Conservation (phyloP, 2,888 invertebrate species). For the Tuta absoluta region DNA sequence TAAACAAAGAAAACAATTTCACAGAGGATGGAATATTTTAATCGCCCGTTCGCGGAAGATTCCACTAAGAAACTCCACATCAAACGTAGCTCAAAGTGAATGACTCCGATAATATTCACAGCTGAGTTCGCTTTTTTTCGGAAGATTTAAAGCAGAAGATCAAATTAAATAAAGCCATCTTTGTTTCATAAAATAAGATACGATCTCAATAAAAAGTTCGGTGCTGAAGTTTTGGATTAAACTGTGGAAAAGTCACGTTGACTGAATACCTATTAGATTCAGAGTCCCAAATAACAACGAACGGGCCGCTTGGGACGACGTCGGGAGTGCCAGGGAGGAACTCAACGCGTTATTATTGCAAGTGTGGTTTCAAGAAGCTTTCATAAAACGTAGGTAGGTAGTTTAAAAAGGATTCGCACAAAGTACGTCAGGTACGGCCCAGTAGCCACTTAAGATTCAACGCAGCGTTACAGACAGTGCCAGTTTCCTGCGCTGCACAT, state of each 20-base stretch:
- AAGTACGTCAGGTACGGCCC: conserved; percentile 9
- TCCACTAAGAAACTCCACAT: background rate
- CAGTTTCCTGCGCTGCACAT: conserved; percentile 7
- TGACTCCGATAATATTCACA: background rate
- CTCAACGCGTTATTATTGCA: background rate
- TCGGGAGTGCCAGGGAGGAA: background rate
- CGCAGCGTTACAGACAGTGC: background rate
- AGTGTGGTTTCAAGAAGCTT: conserved; percentile 8
- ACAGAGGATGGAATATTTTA: conserved; percentile 13
- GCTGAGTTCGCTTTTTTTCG: background rate
- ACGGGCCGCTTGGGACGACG: conserved; percentile 7
- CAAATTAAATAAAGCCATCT: background rate
- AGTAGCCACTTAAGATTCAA: conserved; percentile 10
- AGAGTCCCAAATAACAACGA: conserved; percentile 7
- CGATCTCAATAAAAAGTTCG: conserved; percentile 6
- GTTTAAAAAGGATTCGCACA: conserved; percentile 10
- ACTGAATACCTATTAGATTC: conserved; percentile 12
- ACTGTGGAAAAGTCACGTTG: conserved; percentile 16
- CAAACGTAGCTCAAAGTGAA: background rate
- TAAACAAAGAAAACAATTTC: conserved; percentile 17
- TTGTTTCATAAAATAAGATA: conserved; percentile 5
- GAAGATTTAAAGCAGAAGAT: background rate
- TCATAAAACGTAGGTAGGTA: background rate
- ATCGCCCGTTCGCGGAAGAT: background rate
- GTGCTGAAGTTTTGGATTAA: conserved; percentile 10